Conservation (phyloP, 2,888 invertebrate genomes). For the Ochlodes sylvanus region DNA sequence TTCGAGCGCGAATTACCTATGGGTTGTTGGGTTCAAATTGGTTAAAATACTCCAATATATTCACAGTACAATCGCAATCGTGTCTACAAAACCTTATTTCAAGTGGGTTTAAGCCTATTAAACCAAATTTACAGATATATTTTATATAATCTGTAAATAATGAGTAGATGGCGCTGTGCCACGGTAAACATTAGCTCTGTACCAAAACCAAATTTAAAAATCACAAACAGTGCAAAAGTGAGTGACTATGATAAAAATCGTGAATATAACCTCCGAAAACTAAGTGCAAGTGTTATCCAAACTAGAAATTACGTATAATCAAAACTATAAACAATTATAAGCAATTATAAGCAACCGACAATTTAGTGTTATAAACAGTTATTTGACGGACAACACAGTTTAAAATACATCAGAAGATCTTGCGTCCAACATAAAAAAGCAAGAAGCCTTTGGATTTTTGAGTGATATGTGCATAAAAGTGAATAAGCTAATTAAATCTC, state of each 20-base stretch:
- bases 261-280: not conserved
- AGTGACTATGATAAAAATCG: not conserved
- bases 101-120: too few species aligned
- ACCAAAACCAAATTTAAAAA: not conserved
- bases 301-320: not conserved
- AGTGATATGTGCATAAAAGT: not conserved
- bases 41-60: too few species aligned
- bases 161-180: not conserved
- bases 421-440: not conserved
- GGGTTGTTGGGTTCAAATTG: too few species aligned
- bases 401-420: not conserved
- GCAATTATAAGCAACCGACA: not conserved
- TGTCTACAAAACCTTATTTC: too few species aligned
- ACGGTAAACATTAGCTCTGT: slow-evolving; percentile 8
- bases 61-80: too few species aligned
- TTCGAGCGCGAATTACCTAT: too few species aligned
- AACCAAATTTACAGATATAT: too few species aligned
- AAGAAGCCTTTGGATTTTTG: not conserved
- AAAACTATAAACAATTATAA: not conserved
- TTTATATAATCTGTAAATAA: too few species aligned
- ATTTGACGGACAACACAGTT: not conserved
- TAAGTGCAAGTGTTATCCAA: slow-evolving; percentile 3
- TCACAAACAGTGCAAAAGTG: not conserved
- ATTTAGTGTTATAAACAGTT: not conserved
- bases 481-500: not conserved